These are phyloP conservation scores for Anastatus disparis DNA, from an alignment of 1,140 invertebrate species.

Conservation along the genomic window DNA sequence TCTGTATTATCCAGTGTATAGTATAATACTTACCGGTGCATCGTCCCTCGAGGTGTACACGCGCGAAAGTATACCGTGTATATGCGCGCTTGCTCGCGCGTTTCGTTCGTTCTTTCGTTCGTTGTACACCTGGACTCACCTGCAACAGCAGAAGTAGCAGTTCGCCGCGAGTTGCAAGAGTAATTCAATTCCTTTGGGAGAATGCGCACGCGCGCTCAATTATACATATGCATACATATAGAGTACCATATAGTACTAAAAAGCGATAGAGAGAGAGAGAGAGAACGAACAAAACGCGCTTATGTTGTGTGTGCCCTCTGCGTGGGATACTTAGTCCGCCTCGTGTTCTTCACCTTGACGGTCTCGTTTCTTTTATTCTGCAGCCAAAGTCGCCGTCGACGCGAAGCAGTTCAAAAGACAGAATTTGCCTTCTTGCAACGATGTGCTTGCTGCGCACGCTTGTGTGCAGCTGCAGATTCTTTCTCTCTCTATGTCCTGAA, in stretches of 20 bases:
- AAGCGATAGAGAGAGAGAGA: conserved; percentile 30
- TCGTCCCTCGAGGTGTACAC: no score
- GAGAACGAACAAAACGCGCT: background rate
- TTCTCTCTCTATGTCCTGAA: background rate
- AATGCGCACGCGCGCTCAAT: conserved; percentile 21
- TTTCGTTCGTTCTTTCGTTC: no score
- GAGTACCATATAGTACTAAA: background rate
- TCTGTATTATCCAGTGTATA: no score
- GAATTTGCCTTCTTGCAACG: conserved; percentile 1
- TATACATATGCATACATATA: conserved; percentile 14
- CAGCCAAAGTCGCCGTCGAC: no score
- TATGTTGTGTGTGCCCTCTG: background rate
- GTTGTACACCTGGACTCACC: conserved; percentile 40
- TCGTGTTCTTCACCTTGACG: conserved; percentile 40
- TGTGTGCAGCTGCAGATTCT: background rate
- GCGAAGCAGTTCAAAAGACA: no score
- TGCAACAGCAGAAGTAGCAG: conserved; percentile 17
- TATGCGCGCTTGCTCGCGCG: background rate
- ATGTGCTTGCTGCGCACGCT: background rate
- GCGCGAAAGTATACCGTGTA: no score
- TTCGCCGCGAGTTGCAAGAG: background rate
- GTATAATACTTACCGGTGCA: no score
- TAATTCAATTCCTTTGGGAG: conserved; percentile 33
- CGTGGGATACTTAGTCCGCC: conserved; percentile 37
- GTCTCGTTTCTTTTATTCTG: conserved; percentile 21